Evolutionary conservation across 2,113 vertebrate species (phyloP), one percentile per base, ranked within the genome.

Genomic region (Ceyx margarethae): DNA sequence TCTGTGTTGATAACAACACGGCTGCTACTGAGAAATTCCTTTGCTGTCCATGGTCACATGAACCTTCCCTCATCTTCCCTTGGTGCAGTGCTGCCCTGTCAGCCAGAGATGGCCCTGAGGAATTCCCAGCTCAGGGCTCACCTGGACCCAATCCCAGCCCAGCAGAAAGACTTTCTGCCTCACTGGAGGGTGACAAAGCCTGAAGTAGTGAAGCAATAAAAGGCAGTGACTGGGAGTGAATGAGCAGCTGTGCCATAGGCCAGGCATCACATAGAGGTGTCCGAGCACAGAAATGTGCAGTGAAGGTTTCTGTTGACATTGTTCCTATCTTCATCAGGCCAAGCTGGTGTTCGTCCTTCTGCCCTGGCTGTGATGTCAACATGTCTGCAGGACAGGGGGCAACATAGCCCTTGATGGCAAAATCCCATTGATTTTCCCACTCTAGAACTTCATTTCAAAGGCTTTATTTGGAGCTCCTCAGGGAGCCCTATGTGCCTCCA

Each of bases 371-470:
- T 7, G 42, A 29, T 1, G 9, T 31, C 29, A 40, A 29, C 11
- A 5, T 0, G 0, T 25, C 53, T 31, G 35, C 1, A 0, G 53
- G 53, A 29, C 56, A n/a, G 6, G 0, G 0, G 42, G 28, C 22
- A 76, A 13, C 1, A 1, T 20, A 15, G 42, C 35, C 31, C 23
- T 40, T 3, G 1, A 26, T 3, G 19, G 31, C 53, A 42, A 66
- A 84, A 72, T 31, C 35, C 6, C 2, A 28, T 13, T 1, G 1
- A 21, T 17, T 88, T 77, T 56, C 35, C 20, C 35, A 53, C 23
- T 14, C 8, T 1, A 4, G 45, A 45, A 22, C 15, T 48, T 40
- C 9, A 9, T 20, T 40, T 28, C 26, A 45, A 57, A 13, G 4
- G 10, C 5, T 45, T 61, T 23, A 21, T 65, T 13, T 40, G 42